Percentiles rank a stretch among this genome's conserved stretches.
phyloP scores from a whole-genome alignment of 2,888 invertebrate species.

The Xestia rhomboidea region DNA sequence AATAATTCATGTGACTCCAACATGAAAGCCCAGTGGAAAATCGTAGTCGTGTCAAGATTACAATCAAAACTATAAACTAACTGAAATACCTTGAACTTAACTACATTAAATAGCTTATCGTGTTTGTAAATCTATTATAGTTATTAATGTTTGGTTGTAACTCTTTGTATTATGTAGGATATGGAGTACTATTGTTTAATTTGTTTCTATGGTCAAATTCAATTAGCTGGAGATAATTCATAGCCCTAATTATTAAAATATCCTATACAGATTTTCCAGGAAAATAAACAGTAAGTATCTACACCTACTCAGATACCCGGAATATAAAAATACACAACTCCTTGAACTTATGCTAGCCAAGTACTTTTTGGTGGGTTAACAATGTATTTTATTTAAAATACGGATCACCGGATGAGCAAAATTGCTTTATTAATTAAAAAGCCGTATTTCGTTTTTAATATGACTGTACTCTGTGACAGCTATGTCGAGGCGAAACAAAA shows the following conservation, averaged over 20 bases:
- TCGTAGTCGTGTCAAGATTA: constrained; percentile 29
- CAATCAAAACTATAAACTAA: constrained; percentile 51
- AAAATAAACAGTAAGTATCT: no score
- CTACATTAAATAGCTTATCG: constrained; percentile 37
- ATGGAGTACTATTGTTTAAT: not conserved
- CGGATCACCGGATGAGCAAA: no score
- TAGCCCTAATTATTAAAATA: not conserved
- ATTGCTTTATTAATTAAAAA: no score
- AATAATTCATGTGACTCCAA: constrained; percentile 28
- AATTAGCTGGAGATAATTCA: not conserved
- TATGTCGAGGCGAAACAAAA: no score
- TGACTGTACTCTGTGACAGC: no score
- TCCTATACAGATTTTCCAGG: not conserved
- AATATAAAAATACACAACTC: no score
- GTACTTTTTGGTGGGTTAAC: no score
- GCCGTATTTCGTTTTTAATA: no score
- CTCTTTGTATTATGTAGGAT: not conserved
- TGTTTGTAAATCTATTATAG: constrained; percentile 33
- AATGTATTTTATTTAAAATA: no score
- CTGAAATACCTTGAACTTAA: constrained; percentile 48
- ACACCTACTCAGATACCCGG: no score
- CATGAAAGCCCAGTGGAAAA: constrained; percentile 35
- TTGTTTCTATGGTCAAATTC: not conserved
- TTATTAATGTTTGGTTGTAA: constrained; percentile 24
- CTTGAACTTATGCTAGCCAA: no score